phyloP scores from a whole-genome alignment of 2,888 invertebrate genomes.

The Anorthoa munda region DNA sequence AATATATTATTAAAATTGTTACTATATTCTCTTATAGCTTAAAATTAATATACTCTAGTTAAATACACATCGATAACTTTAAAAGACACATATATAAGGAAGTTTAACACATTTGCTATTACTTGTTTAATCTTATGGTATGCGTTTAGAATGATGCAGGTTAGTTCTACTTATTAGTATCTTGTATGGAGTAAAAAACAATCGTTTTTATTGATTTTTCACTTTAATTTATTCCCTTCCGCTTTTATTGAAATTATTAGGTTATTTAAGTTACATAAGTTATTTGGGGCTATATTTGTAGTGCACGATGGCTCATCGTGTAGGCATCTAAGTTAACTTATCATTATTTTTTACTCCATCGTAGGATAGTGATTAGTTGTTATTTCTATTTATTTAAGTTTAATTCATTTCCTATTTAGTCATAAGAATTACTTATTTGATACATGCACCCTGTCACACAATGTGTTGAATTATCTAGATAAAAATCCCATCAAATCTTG shows the following conservation, averaged over 20 bases:
- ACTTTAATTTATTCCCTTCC: not conserved
- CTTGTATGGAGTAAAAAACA: constrained; percentile 54
- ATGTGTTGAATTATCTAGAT: constrained; percentile 79
- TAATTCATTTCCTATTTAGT: constrained; percentile 70
- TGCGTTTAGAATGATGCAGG: constrained; percentile 70
- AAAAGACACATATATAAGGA: constrained; percentile 63
- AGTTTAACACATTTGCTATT: constrained; percentile 64
- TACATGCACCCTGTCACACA: constrained; percentile 91
- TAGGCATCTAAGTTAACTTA: not conserved
- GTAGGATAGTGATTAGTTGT: constrained; percentile 53
- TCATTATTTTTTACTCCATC: constrained; percentile 57
- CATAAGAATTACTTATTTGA: constrained; percentile 78
- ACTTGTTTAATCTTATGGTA: constrained; percentile 62
- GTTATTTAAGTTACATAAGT: not conserved
- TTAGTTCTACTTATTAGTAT: constrained; percentile 66
- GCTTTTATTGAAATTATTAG: not conserved
- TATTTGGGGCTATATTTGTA: not conserved
- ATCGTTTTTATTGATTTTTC: not conserved
- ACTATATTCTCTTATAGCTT: constrained; percentile 32
- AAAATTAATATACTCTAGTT: constrained; percentile 59
- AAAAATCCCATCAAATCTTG: constrained; percentile 65
- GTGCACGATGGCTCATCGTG: not conserved
- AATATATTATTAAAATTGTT: constrained; percentile 8
- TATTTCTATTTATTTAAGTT: constrained; percentile 68
- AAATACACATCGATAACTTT: constrained; percentile 69